Conservation (phyloP, 2,797 vertebrate species). For the Enteromius mattozi region DNA sequence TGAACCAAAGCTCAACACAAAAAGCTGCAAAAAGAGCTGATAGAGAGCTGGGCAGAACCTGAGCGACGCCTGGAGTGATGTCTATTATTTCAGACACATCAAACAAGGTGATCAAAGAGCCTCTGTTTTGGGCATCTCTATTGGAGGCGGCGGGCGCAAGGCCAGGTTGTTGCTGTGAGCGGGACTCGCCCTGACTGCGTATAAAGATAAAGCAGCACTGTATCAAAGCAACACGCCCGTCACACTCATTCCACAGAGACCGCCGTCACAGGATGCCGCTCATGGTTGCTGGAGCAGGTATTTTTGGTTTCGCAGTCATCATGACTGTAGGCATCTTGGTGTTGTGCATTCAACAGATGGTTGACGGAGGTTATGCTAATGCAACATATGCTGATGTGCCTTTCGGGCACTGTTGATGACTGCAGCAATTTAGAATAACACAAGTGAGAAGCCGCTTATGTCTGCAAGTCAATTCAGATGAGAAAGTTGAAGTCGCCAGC, state of each 20-base stretch:
- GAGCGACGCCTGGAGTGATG: slow-evolving; percentile 47
- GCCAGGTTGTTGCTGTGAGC: slow-evolving; percentile 12
- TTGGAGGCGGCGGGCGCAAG: slow-evolving; percentile 54
- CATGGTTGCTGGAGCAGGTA: not conserved
- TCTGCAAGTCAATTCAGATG: not conserved
- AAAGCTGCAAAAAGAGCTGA: not conserved
- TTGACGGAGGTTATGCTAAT: slow-evolving; percentile 12
- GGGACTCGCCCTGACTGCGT: slow-evolving; percentile 31
- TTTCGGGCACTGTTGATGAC: slow-evolving; percentile 13
- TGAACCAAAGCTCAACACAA: slow-evolving; percentile 22
- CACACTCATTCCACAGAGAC: slow-evolving; percentile 28
- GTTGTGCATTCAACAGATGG: slow-evolving; percentile 17
- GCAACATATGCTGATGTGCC: not conserved
- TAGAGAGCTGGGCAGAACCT: slow-evolving; percentile 45
- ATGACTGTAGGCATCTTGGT: not conserved
- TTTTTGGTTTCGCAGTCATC: slow-evolving; percentile 6
- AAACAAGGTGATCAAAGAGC: slow-evolving; percentile 71
- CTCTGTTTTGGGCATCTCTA: slow-evolving; percentile 50
- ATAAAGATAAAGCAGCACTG: slow-evolving; percentile 17
- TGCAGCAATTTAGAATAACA: not conserved
- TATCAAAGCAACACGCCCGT: slow-evolving; percentile 34
- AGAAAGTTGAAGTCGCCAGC: too few relatives aligned
- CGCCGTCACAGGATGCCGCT: not conserved
- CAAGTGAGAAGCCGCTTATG: not conserved
- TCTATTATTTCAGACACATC: slow-evolving; percentile 60